Evolutionary conservation across 2,888 invertebrate species (phyloP).

Genomic region (Pollenia griseotomentosa): DNA sequence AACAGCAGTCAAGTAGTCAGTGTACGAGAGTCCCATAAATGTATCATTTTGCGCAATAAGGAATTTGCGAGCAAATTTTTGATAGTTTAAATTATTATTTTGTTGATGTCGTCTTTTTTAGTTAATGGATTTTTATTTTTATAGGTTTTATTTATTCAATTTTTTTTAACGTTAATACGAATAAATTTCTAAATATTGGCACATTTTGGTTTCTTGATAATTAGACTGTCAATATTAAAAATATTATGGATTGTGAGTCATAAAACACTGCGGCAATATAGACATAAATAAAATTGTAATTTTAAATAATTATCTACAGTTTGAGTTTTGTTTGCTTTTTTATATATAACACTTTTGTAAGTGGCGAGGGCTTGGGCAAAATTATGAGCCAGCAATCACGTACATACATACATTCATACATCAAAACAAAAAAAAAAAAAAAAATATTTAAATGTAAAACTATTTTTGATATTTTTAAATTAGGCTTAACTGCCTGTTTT

Average conservation of each 20-base stretch:
- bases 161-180: background rate
- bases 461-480: too few species aligned
- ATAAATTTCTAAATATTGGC: background rate
- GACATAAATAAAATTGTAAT: background rate
- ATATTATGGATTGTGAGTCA: constrained; percentile 8
- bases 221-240: constrained; percentile 24
- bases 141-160: background rate
- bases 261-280: background rate
- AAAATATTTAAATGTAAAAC: too few species aligned
- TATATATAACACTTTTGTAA: background rate
- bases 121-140: constrained; percentile 10
- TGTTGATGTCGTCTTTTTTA: constrained; percentile 29
- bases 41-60: constrained; percentile 62
- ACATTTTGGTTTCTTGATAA: background rate
- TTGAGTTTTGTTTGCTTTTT: background rate
- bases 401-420: too few species aligned
- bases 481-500: too few species aligned
- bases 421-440: too few species aligned
- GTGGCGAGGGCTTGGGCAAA: background rate
- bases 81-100: constrained; percentile 41
- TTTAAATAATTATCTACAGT: too few species aligned
- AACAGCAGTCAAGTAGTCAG: background rate
- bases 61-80: constrained; percentile 51
- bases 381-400: too few species aligned
- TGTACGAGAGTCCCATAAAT: constrained; percentile 49